These are phyloP conservation scores for Halcyon senegalensis DNA, from an alignment of 2,113 vertebrate genomes.

Conservation along the genomic window DNA sequence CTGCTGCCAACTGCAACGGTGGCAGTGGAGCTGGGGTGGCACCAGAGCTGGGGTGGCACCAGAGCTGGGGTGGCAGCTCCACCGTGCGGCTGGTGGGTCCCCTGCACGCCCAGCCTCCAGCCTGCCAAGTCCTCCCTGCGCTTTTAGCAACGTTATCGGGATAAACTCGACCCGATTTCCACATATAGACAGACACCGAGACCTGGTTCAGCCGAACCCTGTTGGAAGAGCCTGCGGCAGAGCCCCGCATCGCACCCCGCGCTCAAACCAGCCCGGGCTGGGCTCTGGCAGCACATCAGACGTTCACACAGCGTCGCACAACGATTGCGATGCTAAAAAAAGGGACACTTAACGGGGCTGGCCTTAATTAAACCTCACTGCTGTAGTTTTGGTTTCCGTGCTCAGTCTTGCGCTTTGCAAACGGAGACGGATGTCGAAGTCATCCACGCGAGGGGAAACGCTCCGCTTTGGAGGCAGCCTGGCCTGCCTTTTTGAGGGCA, in stretches of 20 bases:
- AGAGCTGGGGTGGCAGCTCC: background rate
- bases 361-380: slow-evolving; percentile 15
- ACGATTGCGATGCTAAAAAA: background rate
- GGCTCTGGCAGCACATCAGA: slow-evolving; percentile 4
- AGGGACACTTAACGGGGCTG: background rate
- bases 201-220: background rate
- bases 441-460: background rate
- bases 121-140: background rate
- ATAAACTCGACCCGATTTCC: slow-evolving; percentile 55
- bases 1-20: background rate
- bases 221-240: background rate
- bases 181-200: background rate
- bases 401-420: background rate
- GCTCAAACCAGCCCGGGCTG: background rate
- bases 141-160: background rate
- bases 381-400: background rate
- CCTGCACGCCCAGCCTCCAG: background rate
- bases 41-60: background rate
- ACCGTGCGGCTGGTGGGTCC: background rate
- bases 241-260: background rate
- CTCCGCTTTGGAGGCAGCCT: background rate
- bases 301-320: background rate
- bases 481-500: background rate
- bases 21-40: background rate
- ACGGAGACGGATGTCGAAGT: background rate